Base-by-base conservation (phyloP, 2,113 vertebrate genomes). In the Rhabdomys dilectus region DNA sequence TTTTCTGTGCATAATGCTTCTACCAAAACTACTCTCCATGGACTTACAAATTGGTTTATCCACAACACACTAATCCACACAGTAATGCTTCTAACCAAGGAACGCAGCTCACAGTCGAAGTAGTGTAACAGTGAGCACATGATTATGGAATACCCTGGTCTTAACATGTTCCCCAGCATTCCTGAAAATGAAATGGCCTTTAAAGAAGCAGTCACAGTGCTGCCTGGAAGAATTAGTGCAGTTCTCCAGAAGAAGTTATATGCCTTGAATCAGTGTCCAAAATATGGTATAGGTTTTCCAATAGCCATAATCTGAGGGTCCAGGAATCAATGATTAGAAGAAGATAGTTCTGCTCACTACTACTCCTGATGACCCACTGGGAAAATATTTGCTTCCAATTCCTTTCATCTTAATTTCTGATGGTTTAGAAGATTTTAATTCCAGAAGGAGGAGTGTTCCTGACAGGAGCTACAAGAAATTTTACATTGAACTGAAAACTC, bases 191-290 rank as follows among this genome's bases (percentile, higher is more conserved):
- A 6, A 48, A 80, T 36, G 48, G 7, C 29, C 45, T 53, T 78
- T 19, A 7, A 53, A 80, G 48, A 53, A 42, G 13, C 76, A 53
- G 3, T 51, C 51, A 51, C 7, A 48, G 15, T 4, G 3, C 6
- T 34, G 45, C 7, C 45, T 78, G 16, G 45, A 78, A 31, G 1
- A 0, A 7, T 31, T 2, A 4, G 5, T 3, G 2, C 11, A 12
- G 26, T 76, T 76, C 3, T 48, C 75, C 12, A 45, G 75, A 45
- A 75, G 10, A 45, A 31, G 24, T 3, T 45, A 78, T 34, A 78
- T 51, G 26, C 48, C 31, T 34, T 51, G 45, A 78, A 17, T 78
- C 45, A 19, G 29, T 29, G 31, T 78, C 45, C 42, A 51, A 51
- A 17, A 78, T 34, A 8, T 17, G 76, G 42, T 42, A 15, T 17